Conservation (phyloP, 2,888 invertebrate genomes). For the Sussaba pulchella region DNA sequence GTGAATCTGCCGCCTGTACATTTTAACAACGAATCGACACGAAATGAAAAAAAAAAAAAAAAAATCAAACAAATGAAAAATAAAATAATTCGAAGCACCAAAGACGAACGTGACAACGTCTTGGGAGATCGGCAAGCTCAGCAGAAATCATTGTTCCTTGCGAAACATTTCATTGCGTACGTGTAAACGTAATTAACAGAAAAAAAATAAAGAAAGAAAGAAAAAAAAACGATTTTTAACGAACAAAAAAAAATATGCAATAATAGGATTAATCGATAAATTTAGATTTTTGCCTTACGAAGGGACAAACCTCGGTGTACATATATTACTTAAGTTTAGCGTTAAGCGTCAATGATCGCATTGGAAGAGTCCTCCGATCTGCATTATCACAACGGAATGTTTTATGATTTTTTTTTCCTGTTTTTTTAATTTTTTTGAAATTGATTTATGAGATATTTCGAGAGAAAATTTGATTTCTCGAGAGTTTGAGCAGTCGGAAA, state of each 20-base stretch:
- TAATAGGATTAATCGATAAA: constrained; percentile 68
- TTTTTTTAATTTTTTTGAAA: constrained; percentile 12
- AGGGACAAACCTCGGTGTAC: constrained; percentile 66
- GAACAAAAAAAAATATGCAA: constrained; percentile 64
- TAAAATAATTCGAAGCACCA: constrained; percentile 36
- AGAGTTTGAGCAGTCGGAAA: neutral
- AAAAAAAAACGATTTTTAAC: constrained; percentile 33
- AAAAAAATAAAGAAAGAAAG: constrained; percentile 13
- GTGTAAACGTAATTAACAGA: constrained; percentile 41
- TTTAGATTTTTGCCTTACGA: constrained; percentile 73
- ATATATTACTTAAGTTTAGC: constrained; percentile 67
- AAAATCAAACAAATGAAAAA: constrained; percentile 26
- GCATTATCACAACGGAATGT: constrained; percentile 15
- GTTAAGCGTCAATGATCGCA: constrained; percentile 55
- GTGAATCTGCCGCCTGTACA: constrained; percentile 32
- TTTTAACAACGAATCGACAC: constrained; percentile 50
- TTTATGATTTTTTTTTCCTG: constrained; percentile 6
- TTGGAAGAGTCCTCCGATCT: constrained; percentile 49
- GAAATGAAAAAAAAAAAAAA: constrained; percentile 47
- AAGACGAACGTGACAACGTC: constrained; percentile 51
- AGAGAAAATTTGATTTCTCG: neutral
- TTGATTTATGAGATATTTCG: neutral
- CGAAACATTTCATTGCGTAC: constrained; percentile 66
- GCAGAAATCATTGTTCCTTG: constrained; percentile 68
- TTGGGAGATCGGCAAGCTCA: constrained; percentile 63